phyloP scores from a whole-genome alignment of 2,797 vertebrate genomes.

The Pogonophryne albipinna region DNA sequence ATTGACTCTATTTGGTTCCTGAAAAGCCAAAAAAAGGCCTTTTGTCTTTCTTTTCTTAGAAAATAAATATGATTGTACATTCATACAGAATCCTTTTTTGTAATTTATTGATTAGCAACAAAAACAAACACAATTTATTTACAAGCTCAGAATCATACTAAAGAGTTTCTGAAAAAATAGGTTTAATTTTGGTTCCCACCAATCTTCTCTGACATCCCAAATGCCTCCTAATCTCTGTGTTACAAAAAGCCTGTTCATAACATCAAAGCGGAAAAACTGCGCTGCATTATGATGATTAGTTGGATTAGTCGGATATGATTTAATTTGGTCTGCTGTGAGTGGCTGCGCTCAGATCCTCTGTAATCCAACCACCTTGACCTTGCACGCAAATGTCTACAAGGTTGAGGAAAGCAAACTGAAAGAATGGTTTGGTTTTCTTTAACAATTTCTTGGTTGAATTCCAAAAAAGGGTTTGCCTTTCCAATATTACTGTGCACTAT shows the following conservation, averaged over 20 bases:
- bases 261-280: slow-evolving; percentile 35
- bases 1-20: neutral
- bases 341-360: slow-evolving; percentile 16
- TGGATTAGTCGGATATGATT: slow-evolving; percentile 45
- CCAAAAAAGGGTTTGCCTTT: neutral
- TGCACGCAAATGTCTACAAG: slow-evolving; percentile 19
- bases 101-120: slow-evolving; percentile 56
- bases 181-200: neutral
- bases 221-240: slow-evolving; percentile 24
- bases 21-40: neutral
- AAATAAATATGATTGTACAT: neutral
- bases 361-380: slow-evolving; percentile 37
- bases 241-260: slow-evolving; percentile 37
- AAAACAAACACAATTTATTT: slow-evolving; percentile 43
- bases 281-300: slow-evolving; percentile 48
- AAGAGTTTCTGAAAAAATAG: slow-evolving; percentile 17
- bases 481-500: neutral
- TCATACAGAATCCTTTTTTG: neutral
- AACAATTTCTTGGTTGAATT: neutral
- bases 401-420: slow-evolving; percentile 6
- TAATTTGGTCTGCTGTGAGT: slow-evolving; percentile 34
- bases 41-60: slow-evolving; percentile 14
- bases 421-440: neutral
- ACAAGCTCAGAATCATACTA: slow-evolving; percentile 25
- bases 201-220: neutral